Percentiles rank a stretch among this genome's conserved stretches.
phyloP scores from a whole-genome alignment of 2,888 invertebrate species.

The Criorhina ranunculi region DNA sequence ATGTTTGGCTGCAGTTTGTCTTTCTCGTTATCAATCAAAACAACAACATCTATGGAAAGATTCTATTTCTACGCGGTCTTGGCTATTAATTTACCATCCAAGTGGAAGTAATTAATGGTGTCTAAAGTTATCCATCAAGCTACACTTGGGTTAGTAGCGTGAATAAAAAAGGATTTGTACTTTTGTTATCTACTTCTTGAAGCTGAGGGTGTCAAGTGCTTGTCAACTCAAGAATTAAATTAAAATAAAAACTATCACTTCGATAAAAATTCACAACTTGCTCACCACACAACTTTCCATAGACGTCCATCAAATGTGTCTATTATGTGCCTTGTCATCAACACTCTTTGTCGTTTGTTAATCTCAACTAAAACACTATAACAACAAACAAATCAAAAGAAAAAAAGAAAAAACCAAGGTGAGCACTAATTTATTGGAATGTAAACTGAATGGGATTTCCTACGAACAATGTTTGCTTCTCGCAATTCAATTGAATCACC shows the following conservation, averaged over 20 bases:
- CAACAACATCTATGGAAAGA: too few relatives aligned
- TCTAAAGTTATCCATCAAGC: too few relatives aligned
- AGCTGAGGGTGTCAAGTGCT: too few relatives aligned
- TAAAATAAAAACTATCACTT: not conserved
- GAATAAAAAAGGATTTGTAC: too few relatives aligned
- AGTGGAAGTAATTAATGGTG: too few relatives aligned
- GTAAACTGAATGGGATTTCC: conserved; percentile 23
- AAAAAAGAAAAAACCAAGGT: conserved; percentile 37
- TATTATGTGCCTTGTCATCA: conserved; percentile 2
- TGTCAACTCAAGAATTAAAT: too few relatives aligned
- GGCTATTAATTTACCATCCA: too few relatives aligned
- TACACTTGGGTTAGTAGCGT: too few relatives aligned
- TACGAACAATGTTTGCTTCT: conserved; percentile 31
- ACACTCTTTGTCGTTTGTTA: conserved; percentile 34
- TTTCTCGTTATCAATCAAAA: too few relatives aligned
- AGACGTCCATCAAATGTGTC: not conserved
- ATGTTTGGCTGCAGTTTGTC: too few relatives aligned
- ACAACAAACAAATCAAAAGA: not conserved
- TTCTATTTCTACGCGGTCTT: too few relatives aligned
- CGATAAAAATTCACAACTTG: conserved; percentile 63
- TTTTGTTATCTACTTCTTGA: too few relatives aligned
- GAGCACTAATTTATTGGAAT: conserved; percentile 41
- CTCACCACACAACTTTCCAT: not conserved
- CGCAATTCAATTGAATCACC: conserved; percentile 40
- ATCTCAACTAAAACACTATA: conserved; percentile 14